Percentiles rank a stretch among this genome's conserved stretches.
These are phyloP conservation scores for Dendropsophus ebraccatus DNA, from an alignment of 2,113 vertebrate species.

Conservation along the genomic window DNA sequence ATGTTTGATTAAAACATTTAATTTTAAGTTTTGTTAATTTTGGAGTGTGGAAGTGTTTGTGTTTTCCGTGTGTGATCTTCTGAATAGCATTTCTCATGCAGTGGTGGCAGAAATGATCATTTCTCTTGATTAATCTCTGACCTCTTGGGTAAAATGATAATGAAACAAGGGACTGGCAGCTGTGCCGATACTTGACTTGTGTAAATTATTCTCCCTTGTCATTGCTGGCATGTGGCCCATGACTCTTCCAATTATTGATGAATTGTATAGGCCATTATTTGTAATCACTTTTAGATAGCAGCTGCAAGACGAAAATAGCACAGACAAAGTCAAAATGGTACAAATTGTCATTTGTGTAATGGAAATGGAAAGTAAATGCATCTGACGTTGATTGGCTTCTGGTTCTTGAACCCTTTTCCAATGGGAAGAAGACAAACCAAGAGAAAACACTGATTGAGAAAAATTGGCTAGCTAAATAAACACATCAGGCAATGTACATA, in stretches of 20 bases:
- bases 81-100: too few relatives aligned
- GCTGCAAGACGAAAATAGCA: conserved; percentile 67
- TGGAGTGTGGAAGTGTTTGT: too few relatives aligned
- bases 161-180: conserved; percentile 67
- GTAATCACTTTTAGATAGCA: conserved; percentile 73
- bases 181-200: conserved; percentile 67
- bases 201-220: conserved; percentile 73
- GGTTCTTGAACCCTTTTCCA: neutral
- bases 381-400: too few relatives aligned
- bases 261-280: conserved; percentile 76
- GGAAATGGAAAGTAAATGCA: conserved; percentile 58
- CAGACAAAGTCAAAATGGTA: conserved; percentile 61
- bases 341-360: conserved; percentile 59
- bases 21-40: too few relatives aligned
- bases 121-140: neutral
- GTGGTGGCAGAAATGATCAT: neutral
- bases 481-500: too few relatives aligned
- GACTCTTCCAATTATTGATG: conserved; percentile 74
- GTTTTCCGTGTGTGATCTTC: neutral
- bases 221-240: conserved; percentile 73
- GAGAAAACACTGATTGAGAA: too few relatives aligned
- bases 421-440: neutral
- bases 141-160: conserved; percentile 16
- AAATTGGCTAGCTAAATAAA: too few relatives aligned
- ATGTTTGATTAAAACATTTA: too few relatives aligned